Percentiles rank a stretch among this genome's conserved stretches.
Conservation (phyloP, 1,140 invertebrate species). For the Archivesica marissinica region DNA sequence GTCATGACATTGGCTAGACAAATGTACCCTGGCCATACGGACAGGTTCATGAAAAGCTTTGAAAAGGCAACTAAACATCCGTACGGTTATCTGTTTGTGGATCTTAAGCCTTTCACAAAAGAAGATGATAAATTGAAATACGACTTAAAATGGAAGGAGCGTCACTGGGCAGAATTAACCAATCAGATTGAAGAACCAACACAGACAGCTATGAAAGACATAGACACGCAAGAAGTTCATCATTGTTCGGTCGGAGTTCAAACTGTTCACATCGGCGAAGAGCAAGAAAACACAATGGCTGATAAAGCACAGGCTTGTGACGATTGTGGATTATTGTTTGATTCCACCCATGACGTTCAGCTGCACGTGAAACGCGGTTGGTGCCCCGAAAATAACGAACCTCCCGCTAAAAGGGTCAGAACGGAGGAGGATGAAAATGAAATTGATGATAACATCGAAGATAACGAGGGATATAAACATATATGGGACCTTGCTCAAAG, state of each 20-base stretch:
- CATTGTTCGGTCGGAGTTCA: not conserved
- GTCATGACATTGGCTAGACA: constrained; percentile 31
- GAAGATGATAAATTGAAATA: constrained; percentile 24
- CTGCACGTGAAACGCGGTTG: no score
- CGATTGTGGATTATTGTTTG: no score
- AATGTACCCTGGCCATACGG: constrained; percentile 34
- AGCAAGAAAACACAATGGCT: no score
- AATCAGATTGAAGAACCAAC: not conserved
- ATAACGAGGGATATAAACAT: not conserved
- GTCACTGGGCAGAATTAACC: no score
- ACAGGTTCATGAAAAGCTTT: constrained; percentile 15
- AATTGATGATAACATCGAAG: not conserved
- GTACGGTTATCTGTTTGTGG: not conserved
- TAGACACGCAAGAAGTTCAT: not conserved
- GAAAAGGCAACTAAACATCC: constrained; percentile 20
- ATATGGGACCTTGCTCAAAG: constrained; percentile 26
- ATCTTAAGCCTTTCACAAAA: constrained; percentile 18
- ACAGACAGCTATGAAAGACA: not conserved
- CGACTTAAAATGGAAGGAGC: not conserved
- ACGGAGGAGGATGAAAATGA: not conserved
- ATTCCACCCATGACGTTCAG: no score
- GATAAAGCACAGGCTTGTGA: no score
- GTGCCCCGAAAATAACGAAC: not conserved
- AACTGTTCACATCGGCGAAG: no score
- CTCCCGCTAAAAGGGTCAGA: not conserved